These are phyloP conservation scores for Xanthostigma xanthostigma DNA, from an alignment of 2,888 invertebrate genomes.

Conservation along the genomic window DNA sequence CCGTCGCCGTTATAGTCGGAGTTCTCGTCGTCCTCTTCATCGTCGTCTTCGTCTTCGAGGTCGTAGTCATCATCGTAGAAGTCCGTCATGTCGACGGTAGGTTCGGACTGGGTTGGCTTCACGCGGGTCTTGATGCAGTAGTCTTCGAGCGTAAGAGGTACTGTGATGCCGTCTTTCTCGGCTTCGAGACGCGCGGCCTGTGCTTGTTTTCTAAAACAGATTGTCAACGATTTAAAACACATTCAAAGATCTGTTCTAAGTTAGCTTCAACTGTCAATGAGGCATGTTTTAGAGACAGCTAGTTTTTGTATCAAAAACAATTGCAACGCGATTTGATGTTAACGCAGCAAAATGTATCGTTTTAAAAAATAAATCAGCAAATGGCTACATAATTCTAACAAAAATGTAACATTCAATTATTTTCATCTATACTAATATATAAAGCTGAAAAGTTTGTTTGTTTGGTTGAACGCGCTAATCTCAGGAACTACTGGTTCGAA, in stretches of 20 bases:
- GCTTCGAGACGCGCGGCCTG: conserved; percentile 89
- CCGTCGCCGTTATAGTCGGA: conserved; percentile 64
- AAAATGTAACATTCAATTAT: no score
- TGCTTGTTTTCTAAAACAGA: conserved; percentile 75
- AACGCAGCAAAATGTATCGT: no score
- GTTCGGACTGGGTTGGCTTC: conserved; percentile 69
- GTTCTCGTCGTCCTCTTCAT: conserved; percentile 52
- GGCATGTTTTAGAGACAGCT: no score
- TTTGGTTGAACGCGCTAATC: no score
- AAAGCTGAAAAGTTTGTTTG: no score
- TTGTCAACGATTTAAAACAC: background rate
- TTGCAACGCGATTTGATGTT: no score
- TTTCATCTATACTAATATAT: no score
- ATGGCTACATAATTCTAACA: no score
- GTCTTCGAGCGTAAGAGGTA: conserved; percentile 94
- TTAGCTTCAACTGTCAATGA: background rate
- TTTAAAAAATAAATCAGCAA: no score
- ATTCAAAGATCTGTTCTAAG: background rate
- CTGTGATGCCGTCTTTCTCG: conserved; percentile 90
- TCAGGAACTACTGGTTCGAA: no score
- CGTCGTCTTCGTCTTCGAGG: conserved; percentile 46
- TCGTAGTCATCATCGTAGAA: conserved; percentile 94
- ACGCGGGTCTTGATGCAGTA: conserved; percentile 92
- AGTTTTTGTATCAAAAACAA: no score
- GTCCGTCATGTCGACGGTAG: conserved; percentile 78